Percentiles rank a stretch among this genome's conserved stretches.
Evolutionary conservation across 35 echinoderm and acorn worm genomes (phyloP).

Genomic region (Ophiothrix spiculata): DNA sequence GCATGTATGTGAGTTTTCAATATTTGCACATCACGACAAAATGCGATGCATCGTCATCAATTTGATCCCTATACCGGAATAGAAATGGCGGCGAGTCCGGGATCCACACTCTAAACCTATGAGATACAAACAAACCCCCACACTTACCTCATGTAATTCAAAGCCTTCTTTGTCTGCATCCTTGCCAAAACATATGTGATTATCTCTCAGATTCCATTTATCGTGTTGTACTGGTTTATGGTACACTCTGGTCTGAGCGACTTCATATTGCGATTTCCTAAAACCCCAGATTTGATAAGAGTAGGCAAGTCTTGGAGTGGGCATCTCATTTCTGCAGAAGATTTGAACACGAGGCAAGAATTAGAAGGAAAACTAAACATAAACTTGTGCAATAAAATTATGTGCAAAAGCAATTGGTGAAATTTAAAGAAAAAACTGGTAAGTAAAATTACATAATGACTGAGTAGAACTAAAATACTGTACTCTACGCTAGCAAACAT

Average conservation of each 20-base stretch:
- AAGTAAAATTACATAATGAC: too few species aligned
- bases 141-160: constrained; percentile 24
- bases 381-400: too few species aligned
- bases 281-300: constrained; percentile 65
- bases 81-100: too few species aligned
- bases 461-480: too few species aligned
- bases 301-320: constrained; percentile 31
- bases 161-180: constrained; percentile 47
- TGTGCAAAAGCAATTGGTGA: too few species aligned
- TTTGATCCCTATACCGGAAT: too few species aligned
- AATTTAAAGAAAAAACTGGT: too few species aligned
- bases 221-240: constrained; percentile 67
- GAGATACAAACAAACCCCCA: background rate
- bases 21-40: too few species aligned
- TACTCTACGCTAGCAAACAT: background rate
- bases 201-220: constrained; percentile 94
- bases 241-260: constrained; percentile 37
- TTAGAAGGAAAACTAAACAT: background rate
- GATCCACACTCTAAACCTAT: too few species aligned
- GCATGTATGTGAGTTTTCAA: too few species aligned
- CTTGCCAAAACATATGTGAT: constrained; percentile 65
- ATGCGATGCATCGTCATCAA: too few species aligned
- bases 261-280: constrained; percentile 45
- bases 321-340: background rate
- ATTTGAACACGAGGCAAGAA: too few species aligned